Base-by-base conservation (phyloP, 2,113 vertebrate species). In the Callithrix jacchus region DNA sequence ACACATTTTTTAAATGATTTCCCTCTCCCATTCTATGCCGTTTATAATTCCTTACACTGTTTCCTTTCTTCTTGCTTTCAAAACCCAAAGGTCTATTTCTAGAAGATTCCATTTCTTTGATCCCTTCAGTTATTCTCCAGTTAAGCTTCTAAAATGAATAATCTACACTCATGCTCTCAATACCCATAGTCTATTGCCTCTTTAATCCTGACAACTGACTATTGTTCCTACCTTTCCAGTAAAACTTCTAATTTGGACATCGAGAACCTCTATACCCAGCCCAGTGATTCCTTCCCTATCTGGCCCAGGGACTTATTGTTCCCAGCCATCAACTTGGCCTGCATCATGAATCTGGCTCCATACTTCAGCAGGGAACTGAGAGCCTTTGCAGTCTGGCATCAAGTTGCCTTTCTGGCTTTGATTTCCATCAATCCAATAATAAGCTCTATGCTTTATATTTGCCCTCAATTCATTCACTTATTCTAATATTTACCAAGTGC, bases 381-480 rank as follows among this genome's bases (percentile, higher is more conserved):
- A 82, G 8, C 21, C 54, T 83, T 90, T 21, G 76, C 45, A 35
- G 85, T 70, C 47, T 84, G 40, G 23, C 84, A 89, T 37, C 74
- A 90, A 85, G 54, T 18, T 86, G 30, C 54, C 30, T 80, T 94
- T 86, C 66, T 83, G 56, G 80, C 64, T 97, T 76, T 61, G 32
- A 66, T 42, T 89, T 47, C 13, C 23, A 70, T 54, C 9, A 45
- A 86, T 76, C 68, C 23, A 87, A 76, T 45, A 58, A 84, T 14
- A 93, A 90, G 6, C 32, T 37, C 66, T 82, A 47, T 71, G 77
- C 20, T 88, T 27, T 81, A 17, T 45, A 73, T 91, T 30, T 93
- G 76, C 58, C 89, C 52, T 82, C 76, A 93, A 96, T 61, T 77
- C 66, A n/a, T 77, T 97, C 52, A n/a, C 77, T 79, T 88, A 82